Percentiles rank a stretch among this genome's conserved stretches.
Evolutionary conservation across 2,888 invertebrate genomes (phyloP).

Genomic region (Aleiodes leptofemur): DNA sequence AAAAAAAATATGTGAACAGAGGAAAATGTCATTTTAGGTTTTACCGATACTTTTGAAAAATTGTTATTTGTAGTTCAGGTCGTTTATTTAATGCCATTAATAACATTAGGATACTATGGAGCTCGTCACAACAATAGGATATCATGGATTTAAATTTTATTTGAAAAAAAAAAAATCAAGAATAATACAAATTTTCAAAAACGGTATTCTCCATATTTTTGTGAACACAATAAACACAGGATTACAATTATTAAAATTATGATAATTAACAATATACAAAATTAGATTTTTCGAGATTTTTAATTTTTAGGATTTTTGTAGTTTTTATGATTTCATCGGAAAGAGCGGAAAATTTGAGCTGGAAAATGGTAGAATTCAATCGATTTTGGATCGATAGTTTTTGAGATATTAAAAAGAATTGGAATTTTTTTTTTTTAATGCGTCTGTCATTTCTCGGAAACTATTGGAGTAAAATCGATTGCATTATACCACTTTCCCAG

Average conservation of each 20-base stretch:
- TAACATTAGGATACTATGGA: constrained; percentile 21
- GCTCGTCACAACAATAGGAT: constrained; percentile 24
- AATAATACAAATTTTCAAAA: not conserved
- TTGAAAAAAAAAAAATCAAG: not conserved
- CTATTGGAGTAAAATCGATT: too few relatives aligned
- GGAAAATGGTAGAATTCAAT: too few relatives aligned
- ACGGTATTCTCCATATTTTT: constrained; percentile 1
- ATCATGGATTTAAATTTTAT: not conserved
- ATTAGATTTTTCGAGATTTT: too few relatives aligned
- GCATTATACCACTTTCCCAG: too few relatives aligned
- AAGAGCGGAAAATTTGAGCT: too few relatives aligned
- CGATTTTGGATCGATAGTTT: too few relatives aligned
- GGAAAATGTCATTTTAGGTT: constrained; percentile 21
- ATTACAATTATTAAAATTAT: not conserved
- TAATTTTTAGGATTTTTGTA: too few relatives aligned
- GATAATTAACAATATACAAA: too few relatives aligned
- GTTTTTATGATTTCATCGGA: too few relatives aligned
- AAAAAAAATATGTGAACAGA: not conserved
- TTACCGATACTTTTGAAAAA: not conserved
- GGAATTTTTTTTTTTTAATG: too few relatives aligned
- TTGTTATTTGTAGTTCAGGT: constrained; percentile 19
- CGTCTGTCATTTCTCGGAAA: too few relatives aligned
- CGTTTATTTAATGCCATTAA: not conserved
- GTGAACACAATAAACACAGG: constrained; percentile 23
- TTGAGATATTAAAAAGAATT: too few relatives aligned